Evolutionary conservation across 1,140 invertebrate genomes (phyloP).

Genomic region (Zaprionus ornatus): DNA sequence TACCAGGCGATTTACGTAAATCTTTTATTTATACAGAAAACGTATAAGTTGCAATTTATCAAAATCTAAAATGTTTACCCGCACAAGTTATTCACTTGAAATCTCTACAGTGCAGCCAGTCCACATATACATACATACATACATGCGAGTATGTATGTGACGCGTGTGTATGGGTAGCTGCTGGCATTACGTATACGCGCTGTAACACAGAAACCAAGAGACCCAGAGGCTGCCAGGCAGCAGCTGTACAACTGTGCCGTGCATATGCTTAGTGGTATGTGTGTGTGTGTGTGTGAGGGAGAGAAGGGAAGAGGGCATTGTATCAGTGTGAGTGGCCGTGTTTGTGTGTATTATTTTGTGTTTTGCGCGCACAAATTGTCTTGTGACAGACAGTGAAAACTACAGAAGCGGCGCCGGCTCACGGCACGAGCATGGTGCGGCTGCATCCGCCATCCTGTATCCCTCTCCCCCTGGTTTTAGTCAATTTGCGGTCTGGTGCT

Average conservation of each 20-base stretch:
- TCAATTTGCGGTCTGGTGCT: slow-evolving; percentile 72
- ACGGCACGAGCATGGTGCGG: slow-evolving; percentile 23
- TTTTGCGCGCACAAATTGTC: slow-evolving; percentile 82
- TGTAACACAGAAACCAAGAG: slow-evolving; percentile 50
- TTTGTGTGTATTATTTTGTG: slow-evolving; percentile 76
- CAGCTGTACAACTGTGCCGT: slow-evolving; percentile 72
- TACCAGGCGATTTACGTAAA: slow-evolving; percentile 82
- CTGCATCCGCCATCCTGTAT: slow-evolving; percentile 25
- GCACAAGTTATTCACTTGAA: slow-evolving; percentile 82
- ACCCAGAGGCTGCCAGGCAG: slow-evolving; percentile 65
- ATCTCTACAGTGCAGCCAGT: slow-evolving; percentile 66
- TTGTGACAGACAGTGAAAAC: slow-evolving; percentile 82
- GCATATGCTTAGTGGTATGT: slow-evolving; percentile 68
- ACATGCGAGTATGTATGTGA: slow-evolving; percentile 7
- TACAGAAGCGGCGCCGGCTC: slow-evolving; percentile 66
- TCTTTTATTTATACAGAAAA: slow-evolving; percentile 82
- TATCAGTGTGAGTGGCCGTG: slow-evolving; percentile 8
- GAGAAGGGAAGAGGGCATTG: too few species aligned
- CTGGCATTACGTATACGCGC: slow-evolving; percentile 71
- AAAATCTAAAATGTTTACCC: slow-evolving; percentile 83
- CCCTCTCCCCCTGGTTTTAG: slow-evolving; percentile 62
- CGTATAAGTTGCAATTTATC: slow-evolving; percentile 83
- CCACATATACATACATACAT: slow-evolving; percentile 6
- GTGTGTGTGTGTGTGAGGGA: slow-evolving; percentile 10
- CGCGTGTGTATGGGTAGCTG: slow-evolving; percentile 43